Evolutionary conservation across 2,113 vertebrate genomes (phyloP).

Genomic region (Leucosticte australis): DNA sequence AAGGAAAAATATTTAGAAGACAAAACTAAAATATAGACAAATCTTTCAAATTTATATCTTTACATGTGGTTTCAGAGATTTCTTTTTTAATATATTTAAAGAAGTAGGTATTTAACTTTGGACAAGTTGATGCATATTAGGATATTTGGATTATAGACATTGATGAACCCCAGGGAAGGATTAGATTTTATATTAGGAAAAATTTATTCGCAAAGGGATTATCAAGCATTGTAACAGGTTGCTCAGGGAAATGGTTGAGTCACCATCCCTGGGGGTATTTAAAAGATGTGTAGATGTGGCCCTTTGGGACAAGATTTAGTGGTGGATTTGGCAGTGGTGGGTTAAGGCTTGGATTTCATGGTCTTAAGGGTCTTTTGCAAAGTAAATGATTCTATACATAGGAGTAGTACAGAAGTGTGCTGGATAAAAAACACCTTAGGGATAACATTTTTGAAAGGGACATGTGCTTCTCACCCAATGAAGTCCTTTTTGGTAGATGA

Average conservation of each 20-base stretch:
- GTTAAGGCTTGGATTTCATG: neutral
- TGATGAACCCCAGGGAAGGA: neutral
- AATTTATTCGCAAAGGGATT: neutral
- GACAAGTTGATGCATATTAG: neutral
- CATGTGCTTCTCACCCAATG: neutral
- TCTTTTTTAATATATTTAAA: neutral
- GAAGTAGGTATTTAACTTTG: neutral
- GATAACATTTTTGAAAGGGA: neutral
- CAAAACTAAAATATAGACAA: neutral
- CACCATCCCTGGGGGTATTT: neutral
- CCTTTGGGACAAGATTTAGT: neutral
- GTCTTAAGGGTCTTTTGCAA: neutral
- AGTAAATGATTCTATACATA: neutral
- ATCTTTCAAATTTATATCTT: neutral
- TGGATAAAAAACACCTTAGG: neutral
- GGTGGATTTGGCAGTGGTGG: neutral
- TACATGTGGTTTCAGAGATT: neutral
- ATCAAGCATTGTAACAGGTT: neutral
- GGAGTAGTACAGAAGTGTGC: neutral
- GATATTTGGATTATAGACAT: neutral
- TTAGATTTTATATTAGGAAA: neutral
- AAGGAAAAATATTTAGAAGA: neutral
- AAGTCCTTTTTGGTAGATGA: neutral
- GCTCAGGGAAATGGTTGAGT: neutral
- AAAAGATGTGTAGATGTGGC: neutral